Conservation (phyloP, 2,113 vertebrate genomes). For the Megaceryle maxima region DNA sequence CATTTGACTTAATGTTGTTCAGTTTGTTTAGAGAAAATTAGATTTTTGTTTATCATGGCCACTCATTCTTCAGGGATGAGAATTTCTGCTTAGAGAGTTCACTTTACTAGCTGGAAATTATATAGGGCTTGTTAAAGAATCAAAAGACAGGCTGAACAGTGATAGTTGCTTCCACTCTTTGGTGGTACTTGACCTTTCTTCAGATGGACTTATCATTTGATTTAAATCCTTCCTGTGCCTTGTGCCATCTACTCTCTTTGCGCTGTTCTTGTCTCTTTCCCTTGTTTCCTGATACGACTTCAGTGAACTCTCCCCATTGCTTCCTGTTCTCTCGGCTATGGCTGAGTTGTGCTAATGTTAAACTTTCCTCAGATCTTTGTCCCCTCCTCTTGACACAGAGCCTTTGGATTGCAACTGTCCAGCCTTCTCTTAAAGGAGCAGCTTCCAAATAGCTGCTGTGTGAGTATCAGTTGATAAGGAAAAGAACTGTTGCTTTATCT, state of each 20-base stretch:
- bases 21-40: background rate
- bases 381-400: background rate
- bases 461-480: background rate
- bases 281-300: background rate
- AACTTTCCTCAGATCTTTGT: constrained; percentile 12
- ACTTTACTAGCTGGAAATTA: background rate
- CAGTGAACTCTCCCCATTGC: background rate
- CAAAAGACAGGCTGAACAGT: background rate
- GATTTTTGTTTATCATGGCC: background rate
- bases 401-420: background rate
- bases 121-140: background rate
- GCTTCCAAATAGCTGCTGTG: background rate
- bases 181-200: constrained; percentile 22
- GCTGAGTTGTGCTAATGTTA: background rate
- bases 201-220: background rate
- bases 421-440: constrained; percentile 16
- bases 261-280: background rate
- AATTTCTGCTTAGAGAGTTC: background rate
- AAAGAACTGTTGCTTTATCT: background rate
- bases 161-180: background rate
- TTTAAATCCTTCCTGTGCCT: constrained; percentile 15
- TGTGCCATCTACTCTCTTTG: background rate
- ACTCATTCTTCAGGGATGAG: background rate
- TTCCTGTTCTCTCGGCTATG: constrained; percentile 33
- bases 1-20: background rate